Evolutionary conservation across 92 coral and sea anemone genomes (phyloP).

Genomic region (Epizoanthus fatuus): DNA sequence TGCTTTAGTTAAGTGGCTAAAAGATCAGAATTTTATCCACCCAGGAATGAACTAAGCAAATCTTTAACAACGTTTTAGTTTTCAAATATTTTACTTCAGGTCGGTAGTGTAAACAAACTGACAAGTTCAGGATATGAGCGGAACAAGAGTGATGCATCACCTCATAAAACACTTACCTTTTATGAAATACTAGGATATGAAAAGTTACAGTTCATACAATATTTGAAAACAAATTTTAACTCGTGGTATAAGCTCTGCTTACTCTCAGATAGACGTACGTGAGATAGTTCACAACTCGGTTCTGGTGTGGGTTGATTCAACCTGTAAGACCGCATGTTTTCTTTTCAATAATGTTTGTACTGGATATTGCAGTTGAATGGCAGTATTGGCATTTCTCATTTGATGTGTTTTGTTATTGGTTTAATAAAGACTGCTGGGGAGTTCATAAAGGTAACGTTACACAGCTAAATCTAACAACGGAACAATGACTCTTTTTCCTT

Average conservation of each 20-base stretch:
- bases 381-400: constrained; percentile 36
- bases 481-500: constrained; percentile 1
- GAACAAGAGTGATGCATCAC: constrained; percentile 29
- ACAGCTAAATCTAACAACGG: constrained; percentile 18
- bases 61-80: not conserved
- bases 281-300: not conserved
- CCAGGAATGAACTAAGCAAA: not conserved
- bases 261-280: not conserved
- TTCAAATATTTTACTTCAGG: constrained; percentile 11
- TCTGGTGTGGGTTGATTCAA: constrained; percentile 14
- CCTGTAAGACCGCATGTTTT: constrained; percentile 21
- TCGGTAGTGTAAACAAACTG: constrained; percentile 24
- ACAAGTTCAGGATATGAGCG: constrained; percentile 39
- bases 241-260: not conserved
- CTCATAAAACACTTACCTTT: constrained; percentile 47
- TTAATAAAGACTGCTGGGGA: constrained; percentile 36
- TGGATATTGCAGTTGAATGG: constrained; percentile 27
- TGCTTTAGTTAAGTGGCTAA: not conserved
- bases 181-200: constrained; percentile 27
- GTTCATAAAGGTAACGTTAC: constrained; percentile 31
- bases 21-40: too few relatives aligned
- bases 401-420: constrained; percentile 38
- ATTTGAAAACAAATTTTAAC: constrained; percentile 5
- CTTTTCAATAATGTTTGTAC: constrained; percentile 32
- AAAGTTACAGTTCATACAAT: not conserved